Evolutionary conservation across 2,888 invertebrate species (phyloP).

Genomic region (Priapulus caudatus): DNA sequence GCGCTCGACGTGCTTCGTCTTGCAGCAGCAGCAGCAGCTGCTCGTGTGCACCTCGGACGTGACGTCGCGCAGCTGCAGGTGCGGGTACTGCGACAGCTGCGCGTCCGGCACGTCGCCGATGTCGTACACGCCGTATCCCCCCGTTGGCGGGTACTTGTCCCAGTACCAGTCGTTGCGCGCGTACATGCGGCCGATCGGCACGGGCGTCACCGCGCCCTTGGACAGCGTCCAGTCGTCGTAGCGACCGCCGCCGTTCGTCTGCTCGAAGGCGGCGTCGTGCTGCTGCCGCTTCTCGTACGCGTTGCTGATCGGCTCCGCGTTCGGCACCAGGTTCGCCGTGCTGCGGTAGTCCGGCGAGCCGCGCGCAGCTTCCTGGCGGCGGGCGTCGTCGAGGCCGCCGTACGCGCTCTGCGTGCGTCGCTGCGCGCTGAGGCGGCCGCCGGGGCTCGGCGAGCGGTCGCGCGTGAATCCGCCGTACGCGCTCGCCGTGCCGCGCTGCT

Average conservation of each 20-base stretch:
- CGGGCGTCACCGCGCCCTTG: not conserved
- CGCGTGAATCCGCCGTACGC: not conserved
- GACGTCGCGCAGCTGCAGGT: not conserved
- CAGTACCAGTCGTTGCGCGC: not conserved
- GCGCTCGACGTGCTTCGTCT: not conserved
- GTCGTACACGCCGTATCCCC: not conserved
- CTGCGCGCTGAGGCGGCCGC: not conserved
- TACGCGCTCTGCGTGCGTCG: too few relatives aligned
- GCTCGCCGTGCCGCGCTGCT: not conserved
- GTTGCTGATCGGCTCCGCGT: not conserved
- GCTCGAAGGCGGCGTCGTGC: too few relatives aligned
- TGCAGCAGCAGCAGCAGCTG: not conserved
- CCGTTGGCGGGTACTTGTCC: too few relatives aligned
- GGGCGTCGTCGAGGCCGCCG: not conserved
- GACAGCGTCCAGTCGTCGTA: not conserved
- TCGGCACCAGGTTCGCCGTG: not conserved
- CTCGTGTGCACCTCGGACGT: not conserved
- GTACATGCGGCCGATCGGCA: conserved; percentile 1
- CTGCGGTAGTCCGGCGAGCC: not conserved
- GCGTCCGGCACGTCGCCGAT: not conserved
- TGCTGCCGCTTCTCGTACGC: too few relatives aligned
- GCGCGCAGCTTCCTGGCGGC: not conserved
- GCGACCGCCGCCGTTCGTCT: not conserved
- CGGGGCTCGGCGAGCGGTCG: too few relatives aligned
- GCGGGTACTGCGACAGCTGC: not conserved